Conservation (phyloP, 2,888 invertebrate species). For the Chelonus formosanus region DNA sequence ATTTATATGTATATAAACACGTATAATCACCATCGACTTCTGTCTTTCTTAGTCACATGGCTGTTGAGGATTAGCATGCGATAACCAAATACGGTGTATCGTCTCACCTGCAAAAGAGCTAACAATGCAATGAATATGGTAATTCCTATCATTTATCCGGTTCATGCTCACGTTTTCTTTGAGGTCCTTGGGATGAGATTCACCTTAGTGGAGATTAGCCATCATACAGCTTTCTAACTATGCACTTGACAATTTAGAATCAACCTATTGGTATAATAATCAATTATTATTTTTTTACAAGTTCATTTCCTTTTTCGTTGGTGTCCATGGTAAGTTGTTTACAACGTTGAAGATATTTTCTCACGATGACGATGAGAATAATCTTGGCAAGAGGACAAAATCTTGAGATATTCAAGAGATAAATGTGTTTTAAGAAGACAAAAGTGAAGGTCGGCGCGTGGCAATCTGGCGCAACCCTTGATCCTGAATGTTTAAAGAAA, state of each 20-base stretch:
- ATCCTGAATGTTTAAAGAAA: conserved; percentile 49
- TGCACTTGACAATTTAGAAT: conserved; percentile 39
- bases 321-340: conserved; percentile 37
- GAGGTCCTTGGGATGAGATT: conserved; percentile 52
- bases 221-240: background rate
- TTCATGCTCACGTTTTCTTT: conserved; percentile 41
- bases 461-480: conserved; percentile 31
- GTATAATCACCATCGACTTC: background rate
- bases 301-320: conserved; percentile 46
- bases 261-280: too few relatives aligned
- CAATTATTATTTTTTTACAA: conserved; percentile 47
- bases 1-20: conserved; percentile 13
- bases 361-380: background rate
- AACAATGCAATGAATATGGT: conserved; percentile 61
- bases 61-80: conserved; percentile 37
- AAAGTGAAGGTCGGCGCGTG: conserved; percentile 34
- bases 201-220: conserved; percentile 21
- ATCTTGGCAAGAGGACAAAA: conserved; percentile 1
- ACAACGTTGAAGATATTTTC: background rate
- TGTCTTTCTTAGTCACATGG: conserved; percentile 13
- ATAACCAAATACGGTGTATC: conserved; percentile 55
- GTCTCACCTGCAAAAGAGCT: conserved; percentile 47
- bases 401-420: conserved; percentile 5
- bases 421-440: conserved; percentile 33
- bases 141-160: conserved; percentile 59